Conservation (phyloP, 2,888 invertebrate genomes). For the Phytoseiulus persimilis region DNA sequence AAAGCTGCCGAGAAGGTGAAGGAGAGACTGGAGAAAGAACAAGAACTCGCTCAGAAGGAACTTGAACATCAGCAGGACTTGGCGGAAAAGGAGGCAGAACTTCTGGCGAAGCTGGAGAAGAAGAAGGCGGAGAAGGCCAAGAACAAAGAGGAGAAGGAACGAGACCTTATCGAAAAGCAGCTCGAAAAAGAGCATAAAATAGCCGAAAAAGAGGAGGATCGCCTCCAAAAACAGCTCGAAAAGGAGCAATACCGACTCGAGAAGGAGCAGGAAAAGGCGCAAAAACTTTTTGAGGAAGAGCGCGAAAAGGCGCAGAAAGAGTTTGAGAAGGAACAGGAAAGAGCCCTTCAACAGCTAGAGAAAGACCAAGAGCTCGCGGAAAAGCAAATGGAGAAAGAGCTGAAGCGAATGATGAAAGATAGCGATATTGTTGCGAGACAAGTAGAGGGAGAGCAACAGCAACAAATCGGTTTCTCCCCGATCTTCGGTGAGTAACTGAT, state of each 20-base stretch:
- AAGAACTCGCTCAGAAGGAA: slow-evolving; percentile 13
- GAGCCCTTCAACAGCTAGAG: not conserved
- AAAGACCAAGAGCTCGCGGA: not conserved
- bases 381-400: not conserved
- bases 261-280: not conserved
- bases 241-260: not conserved
- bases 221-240: not conserved
- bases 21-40: not conserved
- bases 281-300: not conserved
- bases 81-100: not conserved
- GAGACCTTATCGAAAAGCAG: not conserved
- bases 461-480: not conserved
- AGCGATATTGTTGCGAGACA: not conserved
- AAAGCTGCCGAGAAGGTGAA: slow-evolving; percentile 16
- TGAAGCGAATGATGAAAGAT: not conserved
- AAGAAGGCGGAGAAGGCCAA: not conserved
- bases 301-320: not conserved
- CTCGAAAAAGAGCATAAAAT: not conserved
- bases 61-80: not conserved
- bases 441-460: not conserved
- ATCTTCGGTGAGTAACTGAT: not conserved
- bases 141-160: not conserved
- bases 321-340: not conserved
- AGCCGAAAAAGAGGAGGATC: not conserved
- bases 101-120: not conserved